phyloP scores from a whole-genome alignment of 2,888 invertebrate genomes.

The Cosmia trapezina region DNA sequence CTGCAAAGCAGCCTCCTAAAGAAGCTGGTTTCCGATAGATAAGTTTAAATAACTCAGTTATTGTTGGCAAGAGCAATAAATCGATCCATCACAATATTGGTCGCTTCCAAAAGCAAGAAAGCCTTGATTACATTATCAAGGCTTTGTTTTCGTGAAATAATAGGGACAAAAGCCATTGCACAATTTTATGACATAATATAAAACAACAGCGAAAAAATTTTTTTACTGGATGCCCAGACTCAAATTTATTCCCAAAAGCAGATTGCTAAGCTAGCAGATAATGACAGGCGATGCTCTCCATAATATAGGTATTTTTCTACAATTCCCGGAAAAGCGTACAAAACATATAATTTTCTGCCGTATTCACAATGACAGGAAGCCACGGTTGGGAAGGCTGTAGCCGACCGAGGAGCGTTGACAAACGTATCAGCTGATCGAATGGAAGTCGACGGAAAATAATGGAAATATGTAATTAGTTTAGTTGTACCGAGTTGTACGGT shows the following conservation, averaged over 20 bases:
- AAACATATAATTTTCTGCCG: conserved; percentile 55
- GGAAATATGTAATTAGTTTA: conserved; percentile 41
- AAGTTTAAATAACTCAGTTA: neutral
- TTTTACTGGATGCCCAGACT: neutral
- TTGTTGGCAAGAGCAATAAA: neutral
- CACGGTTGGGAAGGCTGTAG: conserved; percentile 59
- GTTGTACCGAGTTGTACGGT: conserved; percentile 6
- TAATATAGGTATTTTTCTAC: conserved; percentile 9
- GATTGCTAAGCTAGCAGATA: neutral
- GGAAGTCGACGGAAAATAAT: conserved; percentile 55
- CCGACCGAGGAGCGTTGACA: conserved; percentile 55
- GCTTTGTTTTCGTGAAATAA: neutral
- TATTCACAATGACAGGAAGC: conserved; percentile 53
- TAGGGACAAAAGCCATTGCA: neutral
- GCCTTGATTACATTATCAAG: neutral
- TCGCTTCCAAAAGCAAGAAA: neutral
- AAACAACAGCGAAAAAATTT: no score
- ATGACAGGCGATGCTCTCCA: neutral
- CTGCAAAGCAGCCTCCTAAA: no score
- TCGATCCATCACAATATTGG: no score
- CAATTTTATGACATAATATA: neutral
- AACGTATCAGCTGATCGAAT: conserved; percentile 57
- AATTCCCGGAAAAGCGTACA: conserved; percentile 16
- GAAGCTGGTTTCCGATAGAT: no score
- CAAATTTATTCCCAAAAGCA: neutral